A percentile compares a stretch with the other conserved stretches of the same genome.
These are phyloP conservation scores for Cephus spinipes DNA, from an alignment of 2,888 invertebrate genomes.

Conservation along the genomic window DNA sequence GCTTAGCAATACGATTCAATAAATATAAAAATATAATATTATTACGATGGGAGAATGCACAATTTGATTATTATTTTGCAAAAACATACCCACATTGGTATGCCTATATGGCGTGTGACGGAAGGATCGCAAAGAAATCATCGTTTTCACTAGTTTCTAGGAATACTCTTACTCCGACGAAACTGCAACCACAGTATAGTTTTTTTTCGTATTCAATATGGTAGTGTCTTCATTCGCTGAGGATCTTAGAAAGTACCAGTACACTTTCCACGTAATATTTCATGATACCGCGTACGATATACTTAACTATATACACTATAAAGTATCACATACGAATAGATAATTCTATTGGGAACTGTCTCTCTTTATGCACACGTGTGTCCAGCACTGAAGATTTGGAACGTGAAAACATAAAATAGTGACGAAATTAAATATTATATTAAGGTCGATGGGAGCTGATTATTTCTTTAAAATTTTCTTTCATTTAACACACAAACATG, in stretches of 20 bases:
- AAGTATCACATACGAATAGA: neutral
- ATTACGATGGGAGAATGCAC: neutral
- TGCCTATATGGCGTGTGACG: neutral
- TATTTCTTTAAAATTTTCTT: neutral
- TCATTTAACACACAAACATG: slow-evolving; percentile 76
- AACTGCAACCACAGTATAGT: neutral
- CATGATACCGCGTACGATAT: neutral
- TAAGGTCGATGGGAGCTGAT: neutral
- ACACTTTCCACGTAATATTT: slow-evolving; percentile 6
- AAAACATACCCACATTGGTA: neutral
- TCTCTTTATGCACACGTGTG: neutral
- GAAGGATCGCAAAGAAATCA: neutral
- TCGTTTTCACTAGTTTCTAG: neutral
- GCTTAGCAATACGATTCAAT: neutral
- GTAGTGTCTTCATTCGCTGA: neutral
- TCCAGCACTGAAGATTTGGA: neutral
- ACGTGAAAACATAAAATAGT: neutral
- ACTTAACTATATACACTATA: neutral
- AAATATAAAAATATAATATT: neutral
- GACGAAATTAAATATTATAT: neutral
- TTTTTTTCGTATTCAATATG: neutral
- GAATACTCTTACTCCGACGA: neutral
- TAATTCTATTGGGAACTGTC: neutral
- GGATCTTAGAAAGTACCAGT: neutral
- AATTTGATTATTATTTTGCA: neutral